Evolutionary conservation across 2,888 invertebrate species (phyloP).

Genomic region (Craniophora ligustri): DNA sequence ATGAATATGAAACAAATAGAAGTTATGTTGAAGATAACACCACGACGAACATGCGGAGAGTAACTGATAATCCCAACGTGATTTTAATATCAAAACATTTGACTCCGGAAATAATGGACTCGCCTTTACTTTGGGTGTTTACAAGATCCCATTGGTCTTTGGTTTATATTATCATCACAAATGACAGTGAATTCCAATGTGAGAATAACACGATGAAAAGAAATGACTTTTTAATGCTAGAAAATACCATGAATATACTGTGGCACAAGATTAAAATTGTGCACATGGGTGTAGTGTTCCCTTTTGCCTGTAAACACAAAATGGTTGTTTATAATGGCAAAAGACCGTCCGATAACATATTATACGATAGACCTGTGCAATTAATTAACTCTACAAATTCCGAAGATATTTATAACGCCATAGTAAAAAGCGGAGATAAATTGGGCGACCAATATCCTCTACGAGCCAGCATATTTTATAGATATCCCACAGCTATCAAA

Average conservation of each 20-base stretch:
- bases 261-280: constrained; percentile 63
- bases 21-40: not conserved
- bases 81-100: constrained; percentile 51
- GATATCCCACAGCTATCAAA: constrained; percentile 68
- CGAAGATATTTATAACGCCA: constrained; percentile 22
- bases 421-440: constrained; percentile 34
- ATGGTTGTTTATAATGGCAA: constrained; percentile 59
- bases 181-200: constrained; percentile 53
- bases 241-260: constrained; percentile 61
- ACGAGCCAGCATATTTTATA: constrained; percentile 60
- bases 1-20: constrained; percentile 3
- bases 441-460: constrained; percentile 65
- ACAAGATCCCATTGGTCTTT: constrained; percentile 55
- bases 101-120: constrained; percentile 38
- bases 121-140: constrained; percentile 25
- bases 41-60: constrained; percentile 1
- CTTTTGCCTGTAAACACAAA: constrained; percentile 60
- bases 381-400: constrained; percentile 42
- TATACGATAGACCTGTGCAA: constrained; percentile 66
- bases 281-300: constrained; percentile 58
- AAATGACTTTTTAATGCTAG: constrained; percentile 40
- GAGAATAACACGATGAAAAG: constrained; percentile 50
- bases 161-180: constrained; percentile 59
- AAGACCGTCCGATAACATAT: constrained; percentile 24
- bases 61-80: constrained; percentile 46